A percentile compares a stretch with the other conserved stretches of the same genome.
Conservation (phyloP, 2,888 invertebrate genomes). For the Microchrysa polita region DNA sequence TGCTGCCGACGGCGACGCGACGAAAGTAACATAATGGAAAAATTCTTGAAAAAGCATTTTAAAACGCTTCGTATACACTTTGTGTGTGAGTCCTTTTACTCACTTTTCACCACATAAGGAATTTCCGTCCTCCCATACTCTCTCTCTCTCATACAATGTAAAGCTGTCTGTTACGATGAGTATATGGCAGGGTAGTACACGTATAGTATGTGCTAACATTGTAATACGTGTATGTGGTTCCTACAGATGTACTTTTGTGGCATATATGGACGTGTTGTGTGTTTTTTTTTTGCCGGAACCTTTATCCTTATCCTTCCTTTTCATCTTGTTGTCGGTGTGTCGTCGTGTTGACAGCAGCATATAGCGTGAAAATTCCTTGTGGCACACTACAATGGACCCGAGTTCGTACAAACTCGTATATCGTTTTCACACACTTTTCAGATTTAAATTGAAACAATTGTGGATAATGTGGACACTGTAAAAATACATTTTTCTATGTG, state of each 20-base stretch:
- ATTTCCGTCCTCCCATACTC: not conserved
- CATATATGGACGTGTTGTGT: not conserved
- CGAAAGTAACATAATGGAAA: slow-evolving; percentile 45
- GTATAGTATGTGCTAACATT: not conserved
- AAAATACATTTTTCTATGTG: not conserved
- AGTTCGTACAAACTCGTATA: too few species aligned
- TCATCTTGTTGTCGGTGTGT: slow-evolving; percentile 13
- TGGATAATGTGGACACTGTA: not conserved
- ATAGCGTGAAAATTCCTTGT: slow-evolving; percentile 16
- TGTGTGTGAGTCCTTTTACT: not conserved
- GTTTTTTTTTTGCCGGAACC: slow-evolving; percentile 13
- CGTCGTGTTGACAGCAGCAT: slow-evolving; percentile 10
- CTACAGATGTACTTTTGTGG: too few species aligned
- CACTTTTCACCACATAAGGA: slow-evolving; percentile 11
- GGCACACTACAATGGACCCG: slow-evolving; percentile 23
- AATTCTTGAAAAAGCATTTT: slow-evolving; percentile 46
- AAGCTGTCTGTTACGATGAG: not conserved
- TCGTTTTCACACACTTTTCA: slow-evolving; percentile 28
- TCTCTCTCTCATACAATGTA: not conserved
- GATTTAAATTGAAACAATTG: slow-evolving; percentile 33
- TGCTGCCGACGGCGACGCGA: slow-evolving; percentile 9
- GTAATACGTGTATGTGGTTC: not conserved
- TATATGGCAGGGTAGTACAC: too few species aligned
- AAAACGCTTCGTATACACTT: slow-evolving; percentile 15
- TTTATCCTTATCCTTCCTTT: slow-evolving; percentile 2